These are phyloP conservation scores for Agrotis segetum DNA, from an alignment of 2,888 invertebrate genomes.

Conservation along the genomic window DNA sequence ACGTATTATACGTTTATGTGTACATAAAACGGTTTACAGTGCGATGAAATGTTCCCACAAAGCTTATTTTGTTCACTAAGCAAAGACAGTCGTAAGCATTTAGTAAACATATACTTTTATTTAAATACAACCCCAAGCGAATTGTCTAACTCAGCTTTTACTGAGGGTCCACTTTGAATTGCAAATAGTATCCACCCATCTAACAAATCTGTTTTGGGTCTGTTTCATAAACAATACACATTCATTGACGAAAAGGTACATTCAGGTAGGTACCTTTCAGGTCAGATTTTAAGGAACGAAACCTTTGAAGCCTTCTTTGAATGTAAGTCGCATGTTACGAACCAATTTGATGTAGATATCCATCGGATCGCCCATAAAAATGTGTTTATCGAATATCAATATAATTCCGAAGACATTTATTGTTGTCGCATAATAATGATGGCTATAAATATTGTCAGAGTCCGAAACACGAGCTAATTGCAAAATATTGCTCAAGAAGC, in stretches of 20 bases:
- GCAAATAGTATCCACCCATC: constrained; percentile 20
- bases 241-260: constrained; percentile 54
- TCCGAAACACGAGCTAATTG: constrained; percentile 49
- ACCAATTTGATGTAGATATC: constrained; percentile 54
- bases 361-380: constrained; percentile 55
- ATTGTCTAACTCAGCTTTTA: constrained; percentile 7
- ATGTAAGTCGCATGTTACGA: constrained; percentile 51
- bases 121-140: constrained; percentile 21
- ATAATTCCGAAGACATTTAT: constrained; percentile 47
- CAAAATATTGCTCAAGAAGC: constrained; percentile 32
- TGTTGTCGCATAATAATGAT: constrained; percentile 27
- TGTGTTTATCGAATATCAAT: constrained; percentile 60
- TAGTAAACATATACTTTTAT: constrained; percentile 14
- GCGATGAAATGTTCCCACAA: constrained; percentile 13
- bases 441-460: constrained; percentile 32
- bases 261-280: constrained; percentile 17
- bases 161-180: constrained; percentile 21
- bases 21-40: background rate
- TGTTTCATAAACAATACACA: constrained; percentile 36
- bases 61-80: constrained; percentile 2
- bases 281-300: too few species aligned
- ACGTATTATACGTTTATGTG: background rate
- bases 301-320: constrained; percentile 18
- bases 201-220: constrained; percentile 28
- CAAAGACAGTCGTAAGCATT: background rate